Percentiles rank a stretch among this genome's conserved stretches.
Evolutionary conservation across 2,113 vertebrate species (phyloP).

Genomic region (Xiphorhynchus elegans): DNA sequence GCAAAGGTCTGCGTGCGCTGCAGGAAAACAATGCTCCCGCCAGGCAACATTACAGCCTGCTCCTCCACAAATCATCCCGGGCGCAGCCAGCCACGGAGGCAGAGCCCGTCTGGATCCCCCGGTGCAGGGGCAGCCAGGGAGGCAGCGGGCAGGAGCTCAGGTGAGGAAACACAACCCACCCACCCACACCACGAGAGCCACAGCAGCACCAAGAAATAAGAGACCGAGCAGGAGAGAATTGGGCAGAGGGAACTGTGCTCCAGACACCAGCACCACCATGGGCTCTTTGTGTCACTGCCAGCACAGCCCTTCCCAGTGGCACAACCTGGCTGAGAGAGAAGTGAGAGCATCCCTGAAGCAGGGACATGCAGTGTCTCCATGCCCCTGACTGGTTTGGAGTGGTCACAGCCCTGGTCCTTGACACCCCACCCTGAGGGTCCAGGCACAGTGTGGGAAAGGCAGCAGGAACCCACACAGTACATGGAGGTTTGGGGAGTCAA

Average conservation of each 20-base stretch:
- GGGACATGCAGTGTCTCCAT: accelerated
- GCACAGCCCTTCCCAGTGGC: accelerated
- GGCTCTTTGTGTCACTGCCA: accelerated
- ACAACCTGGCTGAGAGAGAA: accelerated
- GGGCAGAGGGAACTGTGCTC: background rate
- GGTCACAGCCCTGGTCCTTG: accelerated
- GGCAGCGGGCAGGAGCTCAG: accelerated
- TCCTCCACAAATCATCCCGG: background rate
- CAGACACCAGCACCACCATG: background rate
- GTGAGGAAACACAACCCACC: background rate
- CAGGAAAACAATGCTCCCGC: slow-evolving; percentile 25
- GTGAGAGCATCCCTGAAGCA: background rate
- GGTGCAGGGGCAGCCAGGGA: background rate
- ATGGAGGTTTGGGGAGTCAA: background rate
- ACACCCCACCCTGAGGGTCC: background rate
- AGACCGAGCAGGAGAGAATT: background rate
- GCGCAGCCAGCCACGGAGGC: background rate
- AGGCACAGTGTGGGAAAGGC: accelerated
- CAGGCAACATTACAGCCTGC: background rate
- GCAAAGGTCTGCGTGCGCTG: slow-evolving; percentile 1
- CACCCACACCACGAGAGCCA: background rate
- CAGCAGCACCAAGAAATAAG: background rate
- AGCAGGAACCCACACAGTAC: background rate
- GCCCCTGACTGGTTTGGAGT: background rate
- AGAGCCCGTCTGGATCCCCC: background rate